These are phyloP conservation scores for Vulpes lagopus DNA, from an alignment of 2,113 vertebrate species.

Conservation along the genomic window DNA sequence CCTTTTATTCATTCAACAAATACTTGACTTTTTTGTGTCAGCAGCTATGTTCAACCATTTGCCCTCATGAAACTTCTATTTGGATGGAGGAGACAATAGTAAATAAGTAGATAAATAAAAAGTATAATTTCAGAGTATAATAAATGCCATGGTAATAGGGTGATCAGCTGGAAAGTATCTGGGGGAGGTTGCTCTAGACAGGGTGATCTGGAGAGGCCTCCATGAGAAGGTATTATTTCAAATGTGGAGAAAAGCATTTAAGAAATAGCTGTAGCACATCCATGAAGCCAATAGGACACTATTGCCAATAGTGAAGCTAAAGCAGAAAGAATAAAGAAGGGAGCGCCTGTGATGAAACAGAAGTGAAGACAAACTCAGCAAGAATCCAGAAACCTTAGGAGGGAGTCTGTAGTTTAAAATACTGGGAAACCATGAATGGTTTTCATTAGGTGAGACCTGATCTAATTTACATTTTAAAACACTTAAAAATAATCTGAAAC, in stretches of 20 bases:
- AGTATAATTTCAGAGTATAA: not conserved
- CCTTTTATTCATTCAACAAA: conserved; percentile 36
- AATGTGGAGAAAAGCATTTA: not conserved
- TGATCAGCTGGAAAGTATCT: not conserved
- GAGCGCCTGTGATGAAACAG: not conserved
- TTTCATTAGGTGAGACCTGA: conserved; percentile 8
- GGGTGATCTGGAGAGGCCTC: not conserved
- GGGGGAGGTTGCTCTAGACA: not conserved
- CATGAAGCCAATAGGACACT: not conserved
- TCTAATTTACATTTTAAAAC: conserved; percentile 48
- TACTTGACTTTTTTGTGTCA: conserved; percentile 30
- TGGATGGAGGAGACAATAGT: not conserved
- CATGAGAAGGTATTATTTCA: not conserved
- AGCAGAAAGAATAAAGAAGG: not conserved
- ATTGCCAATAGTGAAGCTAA: not conserved
- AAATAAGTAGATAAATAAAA: conserved; percentile 16
- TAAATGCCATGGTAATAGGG: not conserved
- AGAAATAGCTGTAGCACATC: not conserved
- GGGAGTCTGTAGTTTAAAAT: conserved; percentile 2
- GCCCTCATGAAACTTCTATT: conserved; percentile 17
- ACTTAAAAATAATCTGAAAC: conserved; percentile 60
- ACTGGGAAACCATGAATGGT: not conserved
- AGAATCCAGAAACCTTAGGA: not conserved
- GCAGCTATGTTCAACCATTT: not conserved
- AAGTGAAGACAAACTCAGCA: not conserved